phyloP scores from a whole-genome alignment of 2,797 vertebrate genomes.

The Bucorvus abyssinicus region DNA sequence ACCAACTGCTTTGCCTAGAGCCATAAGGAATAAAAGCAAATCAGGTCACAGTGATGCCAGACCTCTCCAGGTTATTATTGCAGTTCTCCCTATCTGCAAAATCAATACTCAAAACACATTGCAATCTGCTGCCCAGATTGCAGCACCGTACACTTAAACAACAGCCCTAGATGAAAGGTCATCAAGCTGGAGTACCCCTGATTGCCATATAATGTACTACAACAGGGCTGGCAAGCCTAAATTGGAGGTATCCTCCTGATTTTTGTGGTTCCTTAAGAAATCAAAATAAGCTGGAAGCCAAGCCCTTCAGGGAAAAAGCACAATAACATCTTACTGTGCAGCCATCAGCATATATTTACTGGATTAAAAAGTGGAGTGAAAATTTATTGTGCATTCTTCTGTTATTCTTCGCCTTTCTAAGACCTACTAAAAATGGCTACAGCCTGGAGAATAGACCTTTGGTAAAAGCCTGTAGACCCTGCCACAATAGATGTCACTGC shows the following conservation, averaged over 20 bases:
- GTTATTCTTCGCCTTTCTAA: neutral
- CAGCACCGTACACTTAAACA: neutral
- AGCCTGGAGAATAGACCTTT: neutral
- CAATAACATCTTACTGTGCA: neutral
- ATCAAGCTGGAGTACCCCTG: neutral
- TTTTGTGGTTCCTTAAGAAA: neutral
- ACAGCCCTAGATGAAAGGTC: neutral
- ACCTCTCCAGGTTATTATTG: neutral
- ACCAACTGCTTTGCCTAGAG: neutral
- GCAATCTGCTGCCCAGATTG: neutral
- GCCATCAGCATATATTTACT: neutral
- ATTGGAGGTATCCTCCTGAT: neutral
- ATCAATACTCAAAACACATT: constrained; percentile 4
- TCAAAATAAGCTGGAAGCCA: neutral
- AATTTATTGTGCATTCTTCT: neutral
- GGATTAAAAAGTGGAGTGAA: neutral
- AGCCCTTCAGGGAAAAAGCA: neutral
- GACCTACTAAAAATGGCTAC: neutral
- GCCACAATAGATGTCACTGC: neutral
- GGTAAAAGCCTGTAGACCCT: neutral
- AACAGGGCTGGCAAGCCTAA: neutral
- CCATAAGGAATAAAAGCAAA: neutral
- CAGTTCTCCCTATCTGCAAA: neutral
- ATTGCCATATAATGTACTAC: neutral
- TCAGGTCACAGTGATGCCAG: neutral